Evolutionary conservation across 2,797 vertebrate genomes (phyloP).

Genomic region (Peromyscus attwateri): DNA sequence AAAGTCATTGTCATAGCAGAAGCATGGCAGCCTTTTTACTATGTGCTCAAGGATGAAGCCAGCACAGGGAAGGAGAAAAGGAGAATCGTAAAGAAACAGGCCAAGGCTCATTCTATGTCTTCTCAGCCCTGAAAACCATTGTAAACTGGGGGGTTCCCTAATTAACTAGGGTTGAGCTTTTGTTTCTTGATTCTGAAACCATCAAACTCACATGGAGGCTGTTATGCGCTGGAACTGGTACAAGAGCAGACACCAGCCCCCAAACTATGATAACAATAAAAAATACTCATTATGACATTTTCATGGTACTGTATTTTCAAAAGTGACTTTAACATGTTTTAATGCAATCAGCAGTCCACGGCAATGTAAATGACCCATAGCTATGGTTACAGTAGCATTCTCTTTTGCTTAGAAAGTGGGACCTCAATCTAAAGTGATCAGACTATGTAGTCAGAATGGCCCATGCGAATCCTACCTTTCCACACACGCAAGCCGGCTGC

Average conservation of each 20-base stretch:
- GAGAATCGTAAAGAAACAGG: background rate
- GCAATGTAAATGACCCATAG: background rate
- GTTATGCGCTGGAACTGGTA: background rate
- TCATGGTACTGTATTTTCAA: background rate
- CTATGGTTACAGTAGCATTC: background rate
- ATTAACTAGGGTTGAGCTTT: slow-evolving; percentile 2
- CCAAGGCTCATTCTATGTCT: background rate
- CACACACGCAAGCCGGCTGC: background rate
- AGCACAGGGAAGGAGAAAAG: background rate
- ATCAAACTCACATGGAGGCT: background rate
- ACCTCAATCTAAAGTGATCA: background rate
- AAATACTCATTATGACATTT: background rate
- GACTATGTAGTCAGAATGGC: background rate
- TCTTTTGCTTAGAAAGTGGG: slow-evolving; percentile 1
- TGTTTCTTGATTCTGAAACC: slow-evolving; percentile 24
- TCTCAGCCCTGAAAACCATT: background rate
- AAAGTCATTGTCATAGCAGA: background rate
- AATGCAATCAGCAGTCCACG: background rate
- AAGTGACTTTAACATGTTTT: background rate
- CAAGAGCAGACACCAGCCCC: background rate
- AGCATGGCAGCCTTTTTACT: background rate
- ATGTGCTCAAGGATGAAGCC: background rate
- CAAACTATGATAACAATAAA: slow-evolving; percentile 12
- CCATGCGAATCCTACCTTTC: background rate
- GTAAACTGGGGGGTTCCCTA: background rate